Percentiles rank a stretch among this genome's conserved stretches.
phyloP scores from a whole-genome alignment of 2,888 invertebrate genomes.

The Campoletis raptor region DNA sequence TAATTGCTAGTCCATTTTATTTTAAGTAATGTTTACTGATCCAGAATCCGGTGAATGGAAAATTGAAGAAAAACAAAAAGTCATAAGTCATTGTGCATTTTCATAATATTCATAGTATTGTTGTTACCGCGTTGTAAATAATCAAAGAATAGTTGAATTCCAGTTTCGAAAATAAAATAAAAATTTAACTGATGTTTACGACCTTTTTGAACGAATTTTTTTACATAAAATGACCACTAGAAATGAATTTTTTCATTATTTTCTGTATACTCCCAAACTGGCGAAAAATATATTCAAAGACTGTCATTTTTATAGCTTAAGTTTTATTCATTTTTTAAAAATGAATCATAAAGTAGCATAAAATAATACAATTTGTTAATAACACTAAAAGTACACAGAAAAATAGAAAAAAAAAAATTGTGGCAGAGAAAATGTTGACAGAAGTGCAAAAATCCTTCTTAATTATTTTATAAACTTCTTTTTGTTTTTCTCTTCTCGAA shows the following conservation, averaged over 20 bases:
- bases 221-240: neutral
- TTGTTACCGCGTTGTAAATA: neutral
- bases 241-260: neutral
- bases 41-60: neutral
- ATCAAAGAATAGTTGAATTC: neutral
- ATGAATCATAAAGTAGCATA: neutral
- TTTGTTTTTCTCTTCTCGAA: neutral
- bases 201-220: neutral
- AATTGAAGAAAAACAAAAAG: neutral
- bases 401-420: conserved; percentile 21
- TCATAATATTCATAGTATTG: neutral
- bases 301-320: neutral
- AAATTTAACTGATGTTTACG: neutral
- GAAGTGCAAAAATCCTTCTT: neutral
- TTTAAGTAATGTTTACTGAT: neutral
- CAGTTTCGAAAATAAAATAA: neutral
- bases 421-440: neutral
- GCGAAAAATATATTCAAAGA: neutral
- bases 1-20: neutral
- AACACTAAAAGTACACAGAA: conserved; percentile 49
- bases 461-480: neutral
- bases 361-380: conserved; percentile 18
- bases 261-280: neutral
- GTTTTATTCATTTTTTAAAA: neutral
- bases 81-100: neutral